Evolutionary conservation across 2,888 invertebrate genomes (phyloP).

Genomic region (Cataglyphis cursor): DNA sequence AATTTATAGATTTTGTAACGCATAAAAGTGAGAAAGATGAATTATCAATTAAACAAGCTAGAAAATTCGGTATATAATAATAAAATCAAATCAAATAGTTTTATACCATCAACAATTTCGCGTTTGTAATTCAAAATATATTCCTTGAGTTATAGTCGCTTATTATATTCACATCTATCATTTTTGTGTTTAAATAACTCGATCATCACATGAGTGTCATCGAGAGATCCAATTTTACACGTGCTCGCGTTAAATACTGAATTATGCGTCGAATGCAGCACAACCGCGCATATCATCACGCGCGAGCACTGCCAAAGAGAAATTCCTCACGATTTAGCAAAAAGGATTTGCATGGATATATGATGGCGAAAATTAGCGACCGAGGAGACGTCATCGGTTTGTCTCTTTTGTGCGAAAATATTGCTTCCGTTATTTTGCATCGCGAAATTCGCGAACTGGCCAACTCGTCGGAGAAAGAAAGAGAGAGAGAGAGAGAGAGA

Average conservation of each 20-base stretch:
- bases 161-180: neutral
- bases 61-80: neutral
- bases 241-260: slow-evolving; percentile 26
- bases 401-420: neutral
- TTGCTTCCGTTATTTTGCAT: slow-evolving; percentile 52
- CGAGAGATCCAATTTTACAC: neutral
- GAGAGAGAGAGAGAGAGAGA: neutral
- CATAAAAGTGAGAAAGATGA: neutral
- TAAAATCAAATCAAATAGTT: neutral
- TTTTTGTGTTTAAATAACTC: slow-evolving; percentile 20
- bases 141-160: neutral
- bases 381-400: neutral
- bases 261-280: slow-evolving; percentile 14
- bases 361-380: slow-evolving; percentile 42
- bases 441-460: neutral
- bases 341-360: slow-evolving; percentile 42
- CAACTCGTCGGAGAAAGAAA: neutral
- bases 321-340: slow-evolving; percentile 55
- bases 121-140: neutral
- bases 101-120: neutral
- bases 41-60: neutral
- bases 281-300: slow-evolving; percentile 16
- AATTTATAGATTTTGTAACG: neutral
- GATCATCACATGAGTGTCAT: neutral
- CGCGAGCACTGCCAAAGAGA: slow-evolving; percentile 58